Evolutionary conservation across 1,140 invertebrate species (phyloP).

Genomic region (Bombus terrestris): DNA sequence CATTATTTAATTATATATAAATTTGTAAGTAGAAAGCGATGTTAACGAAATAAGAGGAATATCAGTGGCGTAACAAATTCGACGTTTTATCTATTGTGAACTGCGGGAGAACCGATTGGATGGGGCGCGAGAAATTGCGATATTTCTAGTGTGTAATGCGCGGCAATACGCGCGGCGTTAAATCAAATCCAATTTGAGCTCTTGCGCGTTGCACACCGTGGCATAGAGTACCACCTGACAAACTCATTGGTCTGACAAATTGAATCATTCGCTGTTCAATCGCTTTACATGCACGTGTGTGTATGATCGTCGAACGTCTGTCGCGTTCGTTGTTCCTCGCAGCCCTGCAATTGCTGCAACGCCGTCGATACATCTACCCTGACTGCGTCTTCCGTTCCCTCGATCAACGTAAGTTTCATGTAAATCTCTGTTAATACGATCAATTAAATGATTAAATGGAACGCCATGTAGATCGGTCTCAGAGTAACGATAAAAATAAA

Average conservation of each 20-base stretch:
- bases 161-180: conserved; percentile 80
- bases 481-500: too few relatives aligned
- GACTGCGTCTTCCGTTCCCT: not conserved
- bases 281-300: conserved; percentile 76
- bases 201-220: conserved; percentile 73
- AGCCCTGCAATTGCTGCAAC: conserved; percentile 44
- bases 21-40: not conserved
- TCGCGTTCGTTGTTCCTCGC: conserved; percentile 71
- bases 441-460: not conserved
- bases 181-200: conserved; percentile 82
- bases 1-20: too few relatives aligned
- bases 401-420: not conserved
- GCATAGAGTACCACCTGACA: conserved; percentile 82
- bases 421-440: not conserved
- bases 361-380: conserved; percentile 62
- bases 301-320: conserved; percentile 68
- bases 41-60: not conserved
- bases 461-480: too few relatives aligned
- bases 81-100: conserved; percentile 71
- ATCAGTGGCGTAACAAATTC: not conserved
- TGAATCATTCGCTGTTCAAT: conserved; percentile 83
- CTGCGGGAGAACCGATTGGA: conserved; percentile 77
- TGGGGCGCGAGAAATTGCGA: conserved; percentile 78
- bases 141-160: conserved; percentile 82
- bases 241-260: conserved; percentile 83